Conservation (phyloP, 1,140 invertebrate species). For the Doryteuthis pealeii region DNA sequence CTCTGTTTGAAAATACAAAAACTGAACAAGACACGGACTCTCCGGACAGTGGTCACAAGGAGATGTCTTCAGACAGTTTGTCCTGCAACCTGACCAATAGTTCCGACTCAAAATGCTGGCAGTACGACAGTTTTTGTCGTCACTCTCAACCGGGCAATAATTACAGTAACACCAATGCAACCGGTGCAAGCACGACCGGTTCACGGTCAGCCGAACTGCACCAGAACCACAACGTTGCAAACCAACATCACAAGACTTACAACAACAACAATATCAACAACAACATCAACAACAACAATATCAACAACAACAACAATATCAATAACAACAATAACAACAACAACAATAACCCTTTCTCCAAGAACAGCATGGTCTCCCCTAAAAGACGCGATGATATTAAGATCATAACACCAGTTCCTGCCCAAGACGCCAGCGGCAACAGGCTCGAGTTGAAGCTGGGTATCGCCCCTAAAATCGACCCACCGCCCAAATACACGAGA, state of each 20-base stretch:
- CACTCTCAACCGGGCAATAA: constrained; percentile 10
- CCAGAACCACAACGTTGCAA: too few relatives aligned
- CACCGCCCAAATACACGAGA: constrained; percentile 38
- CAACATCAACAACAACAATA: neutral
- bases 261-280: neutral
- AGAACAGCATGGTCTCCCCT: constrained; percentile 13
- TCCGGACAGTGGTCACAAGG: constrained; percentile 51
- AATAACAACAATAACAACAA: constrained; percentile 9
- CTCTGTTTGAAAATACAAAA: constrained; percentile 37
- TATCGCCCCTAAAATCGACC: constrained; percentile 43
- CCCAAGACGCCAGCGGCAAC: constrained; percentile 42
- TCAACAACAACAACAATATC: neutral
- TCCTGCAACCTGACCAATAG: constrained; percentile 28
- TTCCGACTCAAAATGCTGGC: constrained; percentile 27
- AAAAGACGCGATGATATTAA: constrained; percentile 25
- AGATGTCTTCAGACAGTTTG: constrained; percentile 52
- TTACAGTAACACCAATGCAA: neutral
- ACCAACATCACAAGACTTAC: neutral
- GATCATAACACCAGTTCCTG: constrained; percentile 40
- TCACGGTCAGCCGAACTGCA: too few relatives aligned
- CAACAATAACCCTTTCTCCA: constrained; percentile 31
- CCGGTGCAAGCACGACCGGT: too few relatives aligned
- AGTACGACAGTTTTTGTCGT: constrained; percentile 14
- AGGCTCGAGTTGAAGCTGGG: constrained; percentile 37
- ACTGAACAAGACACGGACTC: constrained; percentile 44